Base-by-base conservation (phyloP, 2,797 vertebrate genomes). In the Amblyopsis hoosieri region DNA sequence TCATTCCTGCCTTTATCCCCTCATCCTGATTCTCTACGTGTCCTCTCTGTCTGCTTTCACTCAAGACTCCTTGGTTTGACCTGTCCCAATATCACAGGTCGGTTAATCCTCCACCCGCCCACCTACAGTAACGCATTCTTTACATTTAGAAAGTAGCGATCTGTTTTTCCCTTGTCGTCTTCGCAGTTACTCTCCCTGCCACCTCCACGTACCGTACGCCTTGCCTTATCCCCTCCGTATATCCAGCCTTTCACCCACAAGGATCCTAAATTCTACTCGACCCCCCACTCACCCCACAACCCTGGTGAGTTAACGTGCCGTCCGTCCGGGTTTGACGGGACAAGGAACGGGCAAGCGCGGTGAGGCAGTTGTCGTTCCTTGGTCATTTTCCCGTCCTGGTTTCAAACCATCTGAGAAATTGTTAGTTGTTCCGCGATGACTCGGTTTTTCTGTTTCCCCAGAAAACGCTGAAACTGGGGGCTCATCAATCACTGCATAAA, bases 401-500 rank as follows among this genome's bases (percentile, higher is more conserved):
- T 67, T 75, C 64, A 77, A 78, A 74, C 54, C 64, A 79, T 83
- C 49, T 74, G 69, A 33, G 46, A 79, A 76, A 72, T 60, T 61
- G 62, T 60, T 75, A 74, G 73, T 77, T 79, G 51, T 66, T 77
- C 75, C 57, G 54, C 54, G 50, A 79, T 77, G 77, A 81, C 82
- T 76, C 73, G 74, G 69, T 75, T 78, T 71, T 67, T 61, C 50
- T 4, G 31, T 57, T 37, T 69, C 54, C 61, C 56, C 49, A 29
- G 23, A n/a, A 54, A 75, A 76, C 61, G 19, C 76, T 69, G 45
- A 62, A 72, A 70, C 71, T 29, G 62, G 56, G 45, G 69, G 55
- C 78, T 83, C 78, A 86, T 84, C 78, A 72, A 83, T 84, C 82
- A 85, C 62, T 77, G 78, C 71, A 76, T 73, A 75, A 78, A 77